phyloP scores from a whole-genome alignment of 1,140 invertebrate genomes.

The Drosophila saltans region DNA sequence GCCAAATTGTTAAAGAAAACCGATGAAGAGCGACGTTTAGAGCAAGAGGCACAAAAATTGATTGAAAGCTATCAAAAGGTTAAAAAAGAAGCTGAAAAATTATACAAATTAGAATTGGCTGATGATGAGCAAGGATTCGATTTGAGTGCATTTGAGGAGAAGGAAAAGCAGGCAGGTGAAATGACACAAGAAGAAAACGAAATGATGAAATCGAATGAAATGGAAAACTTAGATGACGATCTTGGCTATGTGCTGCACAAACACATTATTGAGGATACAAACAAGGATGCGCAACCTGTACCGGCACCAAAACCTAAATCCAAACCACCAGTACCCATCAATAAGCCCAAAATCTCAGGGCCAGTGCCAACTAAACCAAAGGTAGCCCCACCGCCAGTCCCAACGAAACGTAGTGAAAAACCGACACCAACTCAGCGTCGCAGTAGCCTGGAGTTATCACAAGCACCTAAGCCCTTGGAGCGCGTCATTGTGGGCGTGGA shows the following conservation, averaged over 20 bases:
- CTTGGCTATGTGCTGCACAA: conserved; percentile 76
- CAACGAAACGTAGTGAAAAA: conserved; percentile 68
- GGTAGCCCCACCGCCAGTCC: conserved; percentile 65
- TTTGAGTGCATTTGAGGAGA: conserved; percentile 66
- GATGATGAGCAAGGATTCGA: conserved; percentile 77
- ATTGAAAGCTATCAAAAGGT: conserved; percentile 81
- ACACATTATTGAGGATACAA: conserved; percentile 59
- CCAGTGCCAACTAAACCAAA: conserved; percentile 52
- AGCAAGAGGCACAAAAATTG: conserved; percentile 76
- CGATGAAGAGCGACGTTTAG: conserved; percentile 71
- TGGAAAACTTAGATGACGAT: conserved; percentile 47
- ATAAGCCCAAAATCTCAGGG: conserved; percentile 52
- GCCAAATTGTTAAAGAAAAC: conserved; percentile 72
- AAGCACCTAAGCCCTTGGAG: conserved; percentile 62
- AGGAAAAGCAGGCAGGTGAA: conserved; percentile 24
- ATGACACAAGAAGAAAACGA: neutral
- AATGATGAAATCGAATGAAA: neutral
- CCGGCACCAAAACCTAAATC: conserved; percentile 33
- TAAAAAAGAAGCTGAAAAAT: conserved; percentile 72
- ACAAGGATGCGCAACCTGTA: conserved; percentile 12
- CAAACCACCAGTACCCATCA: conserved; percentile 61
- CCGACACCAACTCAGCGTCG: conserved; percentile 65
- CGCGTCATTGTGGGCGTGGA: conserved; percentile 76
- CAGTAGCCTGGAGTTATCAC: conserved; percentile 53
- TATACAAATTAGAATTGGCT: conserved; percentile 57